Base-by-base conservation (phyloP, 1,140 invertebrate species). In the Meteorus sp. region DNA sequence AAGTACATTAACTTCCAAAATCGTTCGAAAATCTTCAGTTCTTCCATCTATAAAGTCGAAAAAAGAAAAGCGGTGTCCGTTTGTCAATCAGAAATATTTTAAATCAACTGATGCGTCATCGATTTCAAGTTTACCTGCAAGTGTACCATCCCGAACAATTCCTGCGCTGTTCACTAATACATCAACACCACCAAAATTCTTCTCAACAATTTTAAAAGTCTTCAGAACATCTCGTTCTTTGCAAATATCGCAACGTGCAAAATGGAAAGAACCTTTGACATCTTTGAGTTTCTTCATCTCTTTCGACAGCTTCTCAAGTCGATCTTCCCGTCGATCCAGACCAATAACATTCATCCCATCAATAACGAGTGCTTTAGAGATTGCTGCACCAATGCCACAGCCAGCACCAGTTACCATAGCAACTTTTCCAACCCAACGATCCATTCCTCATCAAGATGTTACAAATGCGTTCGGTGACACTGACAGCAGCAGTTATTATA, bases 361-460 rank as follows among this genome's bases (percentile, higher is more conserved):
- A 19, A 11, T 6, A 22, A 53, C 57, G 8, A 83, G 63, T 2
- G 54, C 54, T 53, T 66, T 66, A 35, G 71, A 67, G 44, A 65
- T 63, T 13, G 59, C 73, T 4, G 69, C 70, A 1, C 83, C 83
- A 29, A 83, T 83, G 4, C 82, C 83, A 25, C 64, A 67, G 22
- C 79, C 82, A 1, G 81, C 80, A 6, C 61, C 82, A 22, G 82
- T 83, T 3, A 84, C 79, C 11, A 84, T 59, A 1, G 80, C 83
- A 11, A 82, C 75, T 33, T 76, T 72, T 29, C 75, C 77, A 35
- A 23, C 47, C 81, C 81, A 84, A 5, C 78, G 64, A 15, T 59
- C 43, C 60, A 62, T 62, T 25, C 44, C 45, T 13, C 13, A 11
- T 17, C 7, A n/a, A n/a, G n/a, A n/a, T n/a, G n/a, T n/a, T n/a